Conservation (phyloP, 1,140 invertebrate genomes). For the Trichoplusia ni region DNA sequence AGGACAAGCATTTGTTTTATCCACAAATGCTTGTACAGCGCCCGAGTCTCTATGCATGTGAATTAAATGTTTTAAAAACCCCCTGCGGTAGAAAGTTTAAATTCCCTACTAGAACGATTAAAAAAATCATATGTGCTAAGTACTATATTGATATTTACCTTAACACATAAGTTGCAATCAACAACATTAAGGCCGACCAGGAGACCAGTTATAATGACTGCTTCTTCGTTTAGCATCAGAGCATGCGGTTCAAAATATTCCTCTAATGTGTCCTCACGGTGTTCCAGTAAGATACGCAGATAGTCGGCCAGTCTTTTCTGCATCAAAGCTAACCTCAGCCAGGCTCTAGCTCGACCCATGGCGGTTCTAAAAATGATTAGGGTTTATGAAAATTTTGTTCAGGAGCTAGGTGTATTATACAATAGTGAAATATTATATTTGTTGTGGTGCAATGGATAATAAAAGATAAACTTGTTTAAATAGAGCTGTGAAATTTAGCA, state of each 20-base stretch:
- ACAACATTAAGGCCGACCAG: constrained; percentile 99
- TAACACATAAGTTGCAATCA: constrained; percentile 98
- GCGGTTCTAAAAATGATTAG: constrained; percentile 92
- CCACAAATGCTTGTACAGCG: too few relatives aligned
- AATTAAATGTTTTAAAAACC: too few relatives aligned
- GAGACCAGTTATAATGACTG: constrained; percentile 95
- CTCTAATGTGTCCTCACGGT: constrained; percentile 93
- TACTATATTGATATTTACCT: constrained; percentile 82
- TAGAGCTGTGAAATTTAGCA: too few relatives aligned
- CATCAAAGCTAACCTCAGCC: constrained; percentile 97
- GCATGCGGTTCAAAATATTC: constrained; percentile 98
- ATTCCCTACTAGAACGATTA: too few relatives aligned
- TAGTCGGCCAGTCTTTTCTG: constrained; percentile 98
- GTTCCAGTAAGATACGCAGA: constrained; percentile 95
- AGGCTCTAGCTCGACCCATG: constrained; percentile 95
- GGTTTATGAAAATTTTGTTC: too few relatives aligned
- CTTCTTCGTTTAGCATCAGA: constrained; percentile 97
- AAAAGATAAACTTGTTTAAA: too few relatives aligned
- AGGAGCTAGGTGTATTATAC: too few relatives aligned
- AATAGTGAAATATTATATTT: too few relatives aligned
- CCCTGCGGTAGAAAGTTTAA: too few relatives aligned
- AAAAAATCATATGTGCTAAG: neutral
- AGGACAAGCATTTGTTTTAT: too few relatives aligned
- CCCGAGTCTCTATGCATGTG: too few relatives aligned
- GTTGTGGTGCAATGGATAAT: too few relatives aligned